Base-by-base conservation (phyloP, 2,888 invertebrate species). In the Epistrophella euchroma region DNA sequence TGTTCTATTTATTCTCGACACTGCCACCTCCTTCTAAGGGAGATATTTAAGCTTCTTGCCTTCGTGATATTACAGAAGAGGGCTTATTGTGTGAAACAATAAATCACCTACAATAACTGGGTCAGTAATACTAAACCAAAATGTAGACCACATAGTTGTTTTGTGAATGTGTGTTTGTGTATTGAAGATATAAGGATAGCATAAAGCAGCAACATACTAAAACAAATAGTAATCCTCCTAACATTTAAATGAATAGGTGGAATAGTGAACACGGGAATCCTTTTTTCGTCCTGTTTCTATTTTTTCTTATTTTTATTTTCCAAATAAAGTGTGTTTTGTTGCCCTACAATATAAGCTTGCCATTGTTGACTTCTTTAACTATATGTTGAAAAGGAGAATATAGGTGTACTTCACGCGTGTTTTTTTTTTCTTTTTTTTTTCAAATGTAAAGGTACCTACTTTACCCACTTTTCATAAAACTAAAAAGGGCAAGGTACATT, bases 31-130 rank as follows among this genome's bases (percentile, higher is more conserved):
- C 43, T 13, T 45, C 32, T 13, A 43, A 17, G 10, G 40, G 60
- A 32, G 68, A 77, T 81, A 72, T 81, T 77, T 81, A 64, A 86
- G 72, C 76, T 81, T 81, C 77, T 70, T 85, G 71, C 75, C 71
- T 84, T 77, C 58, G 60, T 76, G 77, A 66, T 64, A 35, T 66
- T 47, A 47, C 2, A 43, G 25, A 66, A 47, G 47, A 52, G 43
- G 37, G 72, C 79, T 83, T 68, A 87, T 84, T 84, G 87, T 87
- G 90, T 89, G 72, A 77, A 85, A 88, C 85, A 85, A 77, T 80
- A 88, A 88, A 80, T 85, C 86, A 88, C 70, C 76, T 55, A 47
- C 64, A 56, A 71, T 79, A 87, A 84, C 79, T 84, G 45, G 87
- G 85, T 81, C 80, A 88, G 80, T 72, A 78, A 88, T 58, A 76